Base-by-base conservation (phyloP, 2,888 invertebrate genomes). In the Heliconius cydno region DNA sequence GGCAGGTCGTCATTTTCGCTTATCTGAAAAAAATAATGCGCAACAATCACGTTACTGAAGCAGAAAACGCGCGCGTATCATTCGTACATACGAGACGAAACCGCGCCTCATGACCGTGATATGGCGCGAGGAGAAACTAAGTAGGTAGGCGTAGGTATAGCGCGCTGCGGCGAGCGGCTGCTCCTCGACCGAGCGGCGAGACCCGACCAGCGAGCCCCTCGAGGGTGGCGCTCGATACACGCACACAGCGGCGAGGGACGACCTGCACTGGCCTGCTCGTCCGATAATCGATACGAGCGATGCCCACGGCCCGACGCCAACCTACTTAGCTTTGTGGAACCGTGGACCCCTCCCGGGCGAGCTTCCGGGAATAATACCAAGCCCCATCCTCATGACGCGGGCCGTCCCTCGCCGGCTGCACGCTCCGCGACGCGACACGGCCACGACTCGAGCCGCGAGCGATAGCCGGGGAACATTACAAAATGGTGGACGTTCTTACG, bases 401-500 rank as follows among this genome's bases (percentile, higher is more conserved):
- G 89, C 91, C 91, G 89, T 90, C 90, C 93, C 92, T 90, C 87
- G 89, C 92, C 94, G 94, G 93, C 93, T 92, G 91, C 91, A 92
- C 90, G 93, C 91, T 92, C 93, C 91, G 92, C 89, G 94, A 92
- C 93, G 93, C 94, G 92, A 90, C 92, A 92, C 93, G 92, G 91
- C 92, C 91, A 90, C 94, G 92, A 92, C 81, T 89, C 94, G 92
- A 91, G 88, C 93, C 81, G 89, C 94, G 92, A 92, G 88, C 93
- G 94, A 94, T 93, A 94, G 91, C 94, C 89, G 92, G 92, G 91
- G 94, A 92, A 91, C 94, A 91, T 94, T 94, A 94, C 95, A 95
- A 95, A 95, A 95, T 95, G 95, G 95, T 94, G 94, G 95, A 94
- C 94, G 92, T 94, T 95, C 95, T 95, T 95, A 95, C 95, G 95